Base-by-base conservation (phyloP, 2,888 invertebrate genomes). In the Euclidia mi region DNA sequence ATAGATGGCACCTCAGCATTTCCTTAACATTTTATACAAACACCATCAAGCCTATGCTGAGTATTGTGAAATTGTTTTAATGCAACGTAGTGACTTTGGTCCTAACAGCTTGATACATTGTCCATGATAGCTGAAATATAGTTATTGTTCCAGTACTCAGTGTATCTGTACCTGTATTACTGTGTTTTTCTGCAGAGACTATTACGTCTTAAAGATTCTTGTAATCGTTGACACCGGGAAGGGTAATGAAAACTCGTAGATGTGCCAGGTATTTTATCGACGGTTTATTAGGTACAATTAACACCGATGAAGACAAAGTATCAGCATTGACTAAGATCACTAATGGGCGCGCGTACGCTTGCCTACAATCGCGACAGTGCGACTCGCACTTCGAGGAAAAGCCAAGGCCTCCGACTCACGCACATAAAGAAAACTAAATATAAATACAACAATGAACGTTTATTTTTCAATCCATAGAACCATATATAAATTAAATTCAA, bases 401-500 rank as follows among this genome's bases (percentile, higher is more conserved):
- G n/a, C n/a, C n/a, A n/a, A n/a, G n/a, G n/a, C n/a, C 41, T 32
- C 43, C 28, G 37, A 52, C 56, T 55, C 65, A 61, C 61, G 58
- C 62, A 59, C 64, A 67, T 52, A 66, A 81, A 85, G 82, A 89
- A 88, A 88, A 90, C 84, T 84, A 85, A 85, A 75, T 79, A 81
- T 87, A 88, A 86, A 87, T 93, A 93, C 92, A 93, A 92, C 92
- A 93, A 89, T 89, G 89, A 92, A 92, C 91, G 84, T 94, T 93
- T 93, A 94, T 93, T 93, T n/a, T 81, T 93, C 89, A 93, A 91
- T 93, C 91, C 93, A 92, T 88, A 91, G 92, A 91, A 94, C 92
- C 92, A 91, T 91, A 74, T 74, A 91, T 91, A 90, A 90, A 90
- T 92, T 85, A 91, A 88, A 89, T 79, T 89, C 87, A 91, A 91